Evolutionary conservation across 2,888 invertebrate genomes (phyloP).

Genomic region (Cartodere bifasciata): DNA sequence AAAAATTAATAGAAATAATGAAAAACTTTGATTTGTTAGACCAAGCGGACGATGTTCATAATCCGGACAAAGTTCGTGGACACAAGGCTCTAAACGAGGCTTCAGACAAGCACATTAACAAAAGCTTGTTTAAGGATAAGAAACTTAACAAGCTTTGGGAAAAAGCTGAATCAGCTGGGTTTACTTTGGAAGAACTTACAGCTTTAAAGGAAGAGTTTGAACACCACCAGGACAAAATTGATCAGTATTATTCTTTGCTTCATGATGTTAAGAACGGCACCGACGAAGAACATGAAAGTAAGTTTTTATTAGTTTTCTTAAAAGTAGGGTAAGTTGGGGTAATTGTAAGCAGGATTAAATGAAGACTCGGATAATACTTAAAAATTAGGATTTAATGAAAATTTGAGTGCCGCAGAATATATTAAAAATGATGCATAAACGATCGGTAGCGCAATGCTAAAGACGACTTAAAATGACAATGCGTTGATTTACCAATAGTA

Average conservation of each 20-base stretch:
- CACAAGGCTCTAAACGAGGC: slow-evolving; percentile 38
- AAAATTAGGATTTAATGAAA: no score
- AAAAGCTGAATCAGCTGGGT: slow-evolving; percentile 80
- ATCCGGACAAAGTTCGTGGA: slow-evolving; percentile 43
- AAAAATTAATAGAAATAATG: slow-evolving; percentile 72
- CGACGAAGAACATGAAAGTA: slow-evolving; percentile 53
- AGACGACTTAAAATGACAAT: no score
- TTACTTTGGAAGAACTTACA: slow-evolving; percentile 68
- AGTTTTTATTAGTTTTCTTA: no score
- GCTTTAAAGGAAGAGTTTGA: slow-evolving; percentile 77
- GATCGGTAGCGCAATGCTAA: no score
- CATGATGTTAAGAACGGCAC: slow-evolving; percentile 51
- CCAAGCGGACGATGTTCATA: slow-evolving; percentile 59
- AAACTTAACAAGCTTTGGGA: slow-evolving; percentile 82
- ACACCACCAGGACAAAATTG: slow-evolving; percentile 87
- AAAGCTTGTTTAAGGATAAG: slow-evolving; percentile 77
- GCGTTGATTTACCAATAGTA: no score
- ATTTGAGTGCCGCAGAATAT: no score
- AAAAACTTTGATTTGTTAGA: slow-evolving; percentile 66
- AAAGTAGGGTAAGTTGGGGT: no score
- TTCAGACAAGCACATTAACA: slow-evolving; percentile 51
- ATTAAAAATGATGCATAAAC: no score
- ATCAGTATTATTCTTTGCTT: slow-evolving; percentile 73
- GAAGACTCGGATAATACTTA: no score
- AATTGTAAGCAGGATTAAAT: no score